A percentile compares a stretch with the other conserved stretches of the same genome.
Evolutionary conservation across 2,113 vertebrate genomes (phyloP).

Genomic region (Datnioides undecimradiatus): DNA sequence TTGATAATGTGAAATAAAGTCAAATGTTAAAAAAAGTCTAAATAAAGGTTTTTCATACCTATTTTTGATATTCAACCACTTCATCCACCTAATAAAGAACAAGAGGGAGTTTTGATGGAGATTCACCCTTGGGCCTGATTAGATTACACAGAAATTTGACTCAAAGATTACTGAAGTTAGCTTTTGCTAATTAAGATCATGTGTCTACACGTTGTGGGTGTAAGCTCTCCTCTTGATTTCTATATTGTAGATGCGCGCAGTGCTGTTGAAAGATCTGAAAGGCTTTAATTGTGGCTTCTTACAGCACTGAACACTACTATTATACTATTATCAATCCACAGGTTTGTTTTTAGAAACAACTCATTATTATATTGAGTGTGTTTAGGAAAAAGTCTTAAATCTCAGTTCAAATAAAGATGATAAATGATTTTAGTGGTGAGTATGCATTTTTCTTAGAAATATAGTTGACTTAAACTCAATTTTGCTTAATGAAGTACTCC

Average conservation of each 20-base stretch:
- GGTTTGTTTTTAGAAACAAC: not conserved
- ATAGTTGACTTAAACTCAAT: not conserved
- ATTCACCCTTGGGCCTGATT: slow-evolving; percentile 9
- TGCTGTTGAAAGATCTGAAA: slow-evolving; percentile 3
- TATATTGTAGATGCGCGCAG: not conserved
- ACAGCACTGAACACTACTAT: not conserved
- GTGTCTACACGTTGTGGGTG: not conserved
- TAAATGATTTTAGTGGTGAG: not conserved
- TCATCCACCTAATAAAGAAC: not conserved
- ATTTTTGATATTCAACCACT: no score
- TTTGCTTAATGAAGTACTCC: slow-evolving; percentile 26
- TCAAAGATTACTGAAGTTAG: not conserved
- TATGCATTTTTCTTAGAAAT: slow-evolving; percentile 23
- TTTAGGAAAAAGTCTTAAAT: not conserved
- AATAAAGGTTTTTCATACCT: slow-evolving; percentile 21
- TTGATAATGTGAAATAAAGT: slow-evolving; percentile 38
- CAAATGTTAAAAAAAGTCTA: slow-evolving; percentile 28
- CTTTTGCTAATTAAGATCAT: slow-evolving; percentile 6
- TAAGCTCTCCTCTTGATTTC: not conserved
- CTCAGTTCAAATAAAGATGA: not conserved
- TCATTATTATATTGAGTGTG: not conserved
- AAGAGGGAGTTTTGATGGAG: not conserved
- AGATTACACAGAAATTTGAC: slow-evolving; percentile 11
- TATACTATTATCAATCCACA: not conserved
- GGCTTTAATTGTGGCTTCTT: slow-evolving; percentile 3